phyloP scores from a whole-genome alignment of 2,113 vertebrate species.

The Anseranas semipalmata region DNA sequence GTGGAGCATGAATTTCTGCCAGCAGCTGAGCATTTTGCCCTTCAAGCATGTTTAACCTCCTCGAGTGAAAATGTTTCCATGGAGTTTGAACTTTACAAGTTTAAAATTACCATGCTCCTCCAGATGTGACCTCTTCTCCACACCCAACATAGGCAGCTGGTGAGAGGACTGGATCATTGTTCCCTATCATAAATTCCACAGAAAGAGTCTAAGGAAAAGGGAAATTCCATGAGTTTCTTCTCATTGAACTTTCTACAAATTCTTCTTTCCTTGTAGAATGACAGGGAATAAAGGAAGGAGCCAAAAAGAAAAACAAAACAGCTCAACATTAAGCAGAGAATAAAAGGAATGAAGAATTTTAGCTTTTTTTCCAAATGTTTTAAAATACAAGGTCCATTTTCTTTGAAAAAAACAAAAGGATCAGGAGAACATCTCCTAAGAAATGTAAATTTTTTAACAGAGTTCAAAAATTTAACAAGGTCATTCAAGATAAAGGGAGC shows the following conservation, averaged over 20 bases:
- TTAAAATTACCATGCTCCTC: background rate
- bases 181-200: background rate
- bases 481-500: background rate
- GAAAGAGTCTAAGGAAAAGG: background rate
- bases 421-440: background rate
- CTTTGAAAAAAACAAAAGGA: rapidly evolving
- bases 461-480: background rate
- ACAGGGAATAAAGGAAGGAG: background rate
- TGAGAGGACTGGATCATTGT: background rate
- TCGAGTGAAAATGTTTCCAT: background rate
- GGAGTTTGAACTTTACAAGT: background rate
- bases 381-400: background rate
- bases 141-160: background rate
- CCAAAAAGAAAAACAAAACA: background rate
- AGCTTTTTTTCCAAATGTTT: background rate
- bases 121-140: slow-evolving; percentile 11
- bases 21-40: background rate
- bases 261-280: background rate
- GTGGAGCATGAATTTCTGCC: background rate
- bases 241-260: background rate
- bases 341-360: background rate
- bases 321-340: background rate
- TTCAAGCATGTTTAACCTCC: background rate
- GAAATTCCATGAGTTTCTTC: background rate
- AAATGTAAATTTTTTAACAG: background rate